Percentiles rank a stretch among this genome's conserved stretches.
phyloP scores from a whole-genome alignment of 1,140 invertebrate genomes.

The Drosophila teissieri region DNA sequence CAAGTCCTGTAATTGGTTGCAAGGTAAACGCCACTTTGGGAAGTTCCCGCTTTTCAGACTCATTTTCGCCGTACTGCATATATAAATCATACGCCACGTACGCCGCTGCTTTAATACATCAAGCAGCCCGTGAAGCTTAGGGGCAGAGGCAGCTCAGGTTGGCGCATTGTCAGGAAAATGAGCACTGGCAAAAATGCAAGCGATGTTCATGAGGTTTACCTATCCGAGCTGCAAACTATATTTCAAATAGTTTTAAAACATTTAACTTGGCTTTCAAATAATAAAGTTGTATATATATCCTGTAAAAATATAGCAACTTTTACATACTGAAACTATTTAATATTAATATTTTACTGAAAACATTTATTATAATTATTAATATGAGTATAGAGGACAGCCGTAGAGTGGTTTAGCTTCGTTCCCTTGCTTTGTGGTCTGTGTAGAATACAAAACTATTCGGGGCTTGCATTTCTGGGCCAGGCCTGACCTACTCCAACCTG shows the following conservation, averaged over 20 bases:
- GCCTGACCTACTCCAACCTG: conserved; percentile 12
- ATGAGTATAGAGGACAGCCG: too few species aligned
- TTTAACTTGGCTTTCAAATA: too few species aligned
- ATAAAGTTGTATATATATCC: too few species aligned
- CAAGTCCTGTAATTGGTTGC: conserved; percentile 3
- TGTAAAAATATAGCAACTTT: too few species aligned
- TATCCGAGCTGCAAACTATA: too few species aligned
- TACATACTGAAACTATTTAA: too few species aligned
- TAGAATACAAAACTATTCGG: not conserved
- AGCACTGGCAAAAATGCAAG: not conserved
- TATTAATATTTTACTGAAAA: too few species aligned
- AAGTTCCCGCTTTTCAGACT: not conserved
- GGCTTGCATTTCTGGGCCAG: conserved; percentile 8
- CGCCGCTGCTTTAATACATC: conserved; percentile 24
- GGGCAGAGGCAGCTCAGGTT: not conserved
- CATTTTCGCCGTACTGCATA: conserved; percentile 1
- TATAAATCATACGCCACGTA: conserved; percentile 45
- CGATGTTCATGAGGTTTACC: too few species aligned
- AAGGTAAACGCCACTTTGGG: not conserved
- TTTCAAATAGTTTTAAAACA: too few species aligned
- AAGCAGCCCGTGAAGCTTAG: conserved; percentile 9
- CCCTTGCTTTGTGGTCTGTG: not conserved
- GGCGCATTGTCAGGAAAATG: conserved; percentile 8
- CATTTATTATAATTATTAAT: too few species aligned
- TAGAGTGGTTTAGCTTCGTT: too few species aligned